Evolutionary conservation across 2,888 invertebrate genomes (phyloP).

Genomic region (Zelleria hepariella): DNA sequence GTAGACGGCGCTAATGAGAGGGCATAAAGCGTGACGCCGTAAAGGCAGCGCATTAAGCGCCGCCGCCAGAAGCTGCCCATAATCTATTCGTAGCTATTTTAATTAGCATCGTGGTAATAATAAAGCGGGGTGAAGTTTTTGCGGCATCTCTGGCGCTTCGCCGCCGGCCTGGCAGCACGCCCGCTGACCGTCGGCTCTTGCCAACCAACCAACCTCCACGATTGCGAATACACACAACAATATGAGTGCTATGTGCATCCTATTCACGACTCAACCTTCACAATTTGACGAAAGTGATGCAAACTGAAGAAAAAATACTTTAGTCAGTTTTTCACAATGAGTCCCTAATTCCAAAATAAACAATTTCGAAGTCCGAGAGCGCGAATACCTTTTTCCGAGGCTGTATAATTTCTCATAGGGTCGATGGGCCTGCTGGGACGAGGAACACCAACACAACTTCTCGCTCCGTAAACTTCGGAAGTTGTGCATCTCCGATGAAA

Average conservation of each 20-base stretch:
- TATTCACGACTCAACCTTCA: background rate
- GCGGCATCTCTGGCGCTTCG: conserved; percentile 42
- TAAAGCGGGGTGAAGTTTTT: conserved; percentile 59
- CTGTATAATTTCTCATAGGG: background rate
- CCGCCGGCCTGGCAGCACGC: conserved; percentile 19
- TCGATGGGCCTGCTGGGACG: background rate
- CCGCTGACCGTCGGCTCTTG: conserved; percentile 10
- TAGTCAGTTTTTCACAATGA: too few relatives aligned
- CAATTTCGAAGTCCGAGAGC: background rate
- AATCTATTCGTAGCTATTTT: conserved; percentile 69
- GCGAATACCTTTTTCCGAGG: background rate
- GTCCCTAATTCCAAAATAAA: background rate
- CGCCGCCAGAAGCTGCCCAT: conserved; percentile 62
- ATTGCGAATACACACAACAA: conserved; percentile 55
- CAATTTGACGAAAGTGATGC: too few relatives aligned
- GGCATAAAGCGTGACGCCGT: conserved; percentile 68
- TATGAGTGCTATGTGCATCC: conserved; percentile 7
- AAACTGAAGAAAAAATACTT: too few relatives aligned
- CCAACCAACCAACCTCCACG: conserved; percentile 17
- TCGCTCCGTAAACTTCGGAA: conserved; percentile 41
- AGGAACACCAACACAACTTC: conserved; percentile 38
- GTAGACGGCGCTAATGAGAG: conserved; percentile 62
- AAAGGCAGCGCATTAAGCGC: conserved; percentile 65
- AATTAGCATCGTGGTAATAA: conserved; percentile 67
- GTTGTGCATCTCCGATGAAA: conserved; percentile 38